Base-by-base conservation (phyloP, 2,113 vertebrate genomes). In the Mormoops blainvillei region DNA sequence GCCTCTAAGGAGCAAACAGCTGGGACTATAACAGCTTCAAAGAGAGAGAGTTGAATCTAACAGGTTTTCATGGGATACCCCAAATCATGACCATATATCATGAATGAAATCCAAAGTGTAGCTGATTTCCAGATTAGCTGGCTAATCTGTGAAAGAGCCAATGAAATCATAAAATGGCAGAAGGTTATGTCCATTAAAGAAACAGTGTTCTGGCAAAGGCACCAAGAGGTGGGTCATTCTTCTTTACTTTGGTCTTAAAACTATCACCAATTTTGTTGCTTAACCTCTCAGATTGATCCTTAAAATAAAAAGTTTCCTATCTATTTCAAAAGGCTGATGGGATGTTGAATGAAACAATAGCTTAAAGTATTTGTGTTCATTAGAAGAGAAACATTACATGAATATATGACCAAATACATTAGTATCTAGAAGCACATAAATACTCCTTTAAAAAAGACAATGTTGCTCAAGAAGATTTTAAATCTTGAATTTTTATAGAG, bases 231-330 rank as follows among this genome's bases (percentile, higher is more conserved):
- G 58, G 83, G 11, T 20, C n/a, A 52, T 16, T 45, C 67, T 45
- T 81, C n/a, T 95, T 38, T 78, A 65, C 38, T 78, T 14, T 73
- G 20, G n/a, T 48, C 43, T 84, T 84, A 18, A 96, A 94, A 77
- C 31, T 56, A 83, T 28, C 20, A 67, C 28, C 1, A 33, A 78
- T 36, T 91, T 73, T 91, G 83, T 87, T 52, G 54, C 4, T 54
- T 89, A 80, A 63, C 73, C 36, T 36, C 45, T 52, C 58, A 16
- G 15, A 41, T n/a, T 82, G 36, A 67, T 68, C 13, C 67, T 95
- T 87, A 97, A 93, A 89, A 91, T 86, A 63, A 87, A 95, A 95
- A 74, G 22, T 43, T 82, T 68, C 65, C 18, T 45, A 76, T 7
- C 14, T 56, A 76, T 78, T 86, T 67, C 89, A 91, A 61, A 92